phyloP scores from a whole-genome alignment of 2,888 invertebrate genomes.

The Callinectes sapidus region DNA sequence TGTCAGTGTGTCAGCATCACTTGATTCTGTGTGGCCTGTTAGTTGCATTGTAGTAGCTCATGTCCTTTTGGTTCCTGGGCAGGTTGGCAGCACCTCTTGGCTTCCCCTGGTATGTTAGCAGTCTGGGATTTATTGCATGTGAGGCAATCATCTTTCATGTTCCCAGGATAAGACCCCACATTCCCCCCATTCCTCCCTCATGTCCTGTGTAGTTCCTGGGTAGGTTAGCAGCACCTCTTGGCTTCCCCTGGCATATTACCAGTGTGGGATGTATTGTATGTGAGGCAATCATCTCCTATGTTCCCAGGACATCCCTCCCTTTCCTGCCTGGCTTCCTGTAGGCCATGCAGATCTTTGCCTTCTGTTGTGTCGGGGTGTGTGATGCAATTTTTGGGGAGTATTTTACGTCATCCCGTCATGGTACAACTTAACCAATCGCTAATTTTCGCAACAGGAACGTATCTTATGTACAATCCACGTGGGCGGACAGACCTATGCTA shows the following conservation, averaged over 20 bases:
- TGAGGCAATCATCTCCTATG: background rate
- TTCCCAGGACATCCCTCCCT: background rate
- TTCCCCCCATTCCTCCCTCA: background rate
- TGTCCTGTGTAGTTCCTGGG: background rate
- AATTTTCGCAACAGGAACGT: background rate
- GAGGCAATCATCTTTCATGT: background rate
- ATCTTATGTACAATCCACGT: background rate
- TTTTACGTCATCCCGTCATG: background rate
- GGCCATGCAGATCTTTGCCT: background rate
- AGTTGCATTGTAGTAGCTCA: background rate
- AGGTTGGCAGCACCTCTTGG: background rate
- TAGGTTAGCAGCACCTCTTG: background rate
- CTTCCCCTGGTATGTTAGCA: background rate
- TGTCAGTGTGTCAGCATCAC: background rate
- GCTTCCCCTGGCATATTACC: background rate
- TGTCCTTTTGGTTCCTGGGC: background rate
- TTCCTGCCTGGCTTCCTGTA: background rate
- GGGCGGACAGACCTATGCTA: background rate
- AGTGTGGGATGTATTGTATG: background rate
- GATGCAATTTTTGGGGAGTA: background rate
- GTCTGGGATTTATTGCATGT: background rate
- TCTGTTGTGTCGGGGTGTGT: background rate
- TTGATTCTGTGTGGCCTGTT: background rate
- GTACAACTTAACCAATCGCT: slow-evolving; percentile 2
- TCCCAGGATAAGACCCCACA: background rate